Evolutionary conservation across 2,797 vertebrate species (phyloP).

Genomic region (Pseudochirops corinnae): DNA sequence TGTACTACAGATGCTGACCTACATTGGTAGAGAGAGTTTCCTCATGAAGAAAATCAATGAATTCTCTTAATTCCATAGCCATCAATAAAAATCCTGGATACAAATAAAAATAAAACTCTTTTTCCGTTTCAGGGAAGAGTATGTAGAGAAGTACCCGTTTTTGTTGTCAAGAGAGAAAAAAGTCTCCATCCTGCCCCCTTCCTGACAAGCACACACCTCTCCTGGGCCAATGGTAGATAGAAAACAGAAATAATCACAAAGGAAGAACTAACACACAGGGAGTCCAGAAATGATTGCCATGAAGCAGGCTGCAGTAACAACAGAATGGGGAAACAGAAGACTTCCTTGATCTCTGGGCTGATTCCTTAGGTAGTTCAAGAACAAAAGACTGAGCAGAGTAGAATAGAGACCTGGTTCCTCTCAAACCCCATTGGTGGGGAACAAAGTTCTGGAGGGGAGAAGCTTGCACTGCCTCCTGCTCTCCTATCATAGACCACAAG

Average conservation of each 20-base stretch:
- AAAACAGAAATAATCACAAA: constrained; percentile 36
- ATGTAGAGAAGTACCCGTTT: neutral
- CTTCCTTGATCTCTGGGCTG: neutral
- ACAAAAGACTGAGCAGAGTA: neutral
- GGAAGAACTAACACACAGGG: neutral
- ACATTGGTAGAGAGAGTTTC: too few species aligned
- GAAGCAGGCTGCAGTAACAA: neutral
- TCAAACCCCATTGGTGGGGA: neutral
- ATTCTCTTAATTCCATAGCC: neutral
- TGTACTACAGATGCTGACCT: too few species aligned
- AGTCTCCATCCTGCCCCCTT: neutral
- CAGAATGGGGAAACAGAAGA: neutral
- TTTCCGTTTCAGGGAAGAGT: neutral
- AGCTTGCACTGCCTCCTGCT: constrained; percentile 42
- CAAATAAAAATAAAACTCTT: neutral
- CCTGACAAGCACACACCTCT: neutral
- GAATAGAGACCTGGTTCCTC: neutral
- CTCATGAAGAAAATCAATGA: neutral
- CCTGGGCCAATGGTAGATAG: neutral
- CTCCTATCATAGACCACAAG: constrained; percentile 38
- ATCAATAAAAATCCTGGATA: neutral
- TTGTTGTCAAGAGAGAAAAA: neutral
- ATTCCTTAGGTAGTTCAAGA: neutral
- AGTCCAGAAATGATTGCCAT: constrained; percentile 15
- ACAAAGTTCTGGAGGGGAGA: neutral